Base-by-base conservation (phyloP, 2,797 vertebrate genomes). In the Mus spretus region DNA sequence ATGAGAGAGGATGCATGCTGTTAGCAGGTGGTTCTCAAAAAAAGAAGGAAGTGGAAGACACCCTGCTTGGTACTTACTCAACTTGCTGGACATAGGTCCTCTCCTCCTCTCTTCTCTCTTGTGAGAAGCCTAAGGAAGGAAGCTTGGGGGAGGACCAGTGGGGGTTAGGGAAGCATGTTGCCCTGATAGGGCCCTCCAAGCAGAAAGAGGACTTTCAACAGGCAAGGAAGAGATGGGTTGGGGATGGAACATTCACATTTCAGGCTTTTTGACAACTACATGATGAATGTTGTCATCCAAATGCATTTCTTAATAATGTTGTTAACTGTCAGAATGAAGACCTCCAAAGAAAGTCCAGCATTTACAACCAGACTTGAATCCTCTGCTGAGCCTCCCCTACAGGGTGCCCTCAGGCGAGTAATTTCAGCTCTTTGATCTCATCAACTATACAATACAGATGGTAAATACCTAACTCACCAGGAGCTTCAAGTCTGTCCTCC, bases 381-480 rank as follows among this genome's bases (percentile, higher is more conserved):
- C n/a, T 67, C 78, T 79, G 63, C 72, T 37, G 94, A 92, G 50
- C 44, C 59, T 88, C 20, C 90, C 67, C 86, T 91, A 57, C 63
- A 57, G 55, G 22, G 85, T 3, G 78, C 74, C 88, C 85, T 79
- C 65, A 93, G 78, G 95, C 88, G 53, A 96, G 85, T 83, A 90
- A 92, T 72, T 90, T 78, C 85, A 44, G 44, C 57, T 84, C 72
- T 95, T 81, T 97, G 90, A 97, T 94, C 79, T 97, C 74, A 74
- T 93, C 81, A 63, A 8, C 63, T 83, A 1, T 79, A 63, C 90
- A 88, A 94, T 93, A 89, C 92, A 90, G 90, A 74, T 74, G 79
- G 90, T 50, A 96, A 97, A 94, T 91, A 90, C 22, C 57, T 7
- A 77, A 82, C 70, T 93, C 81, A 93, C 40, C 10, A 5, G 55